phyloP scores from a whole-genome alignment of 2,888 invertebrate genomes.

The Blastobasis lacticolella region DNA sequence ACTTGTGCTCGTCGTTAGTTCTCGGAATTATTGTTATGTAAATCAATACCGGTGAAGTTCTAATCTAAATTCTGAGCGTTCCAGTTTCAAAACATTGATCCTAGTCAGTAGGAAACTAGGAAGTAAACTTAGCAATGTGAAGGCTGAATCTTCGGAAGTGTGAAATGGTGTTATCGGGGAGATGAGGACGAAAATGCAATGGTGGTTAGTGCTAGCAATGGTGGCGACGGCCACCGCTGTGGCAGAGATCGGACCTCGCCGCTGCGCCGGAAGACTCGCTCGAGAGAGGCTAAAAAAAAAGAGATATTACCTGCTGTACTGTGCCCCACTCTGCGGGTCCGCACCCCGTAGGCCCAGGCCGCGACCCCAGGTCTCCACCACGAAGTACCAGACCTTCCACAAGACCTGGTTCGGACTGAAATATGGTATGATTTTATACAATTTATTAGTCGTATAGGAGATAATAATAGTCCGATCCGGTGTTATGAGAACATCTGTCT shows the following conservation, averaged over 20 bases:
- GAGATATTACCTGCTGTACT: conserved; percentile 55
- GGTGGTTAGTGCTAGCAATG: conserved; percentile 25
- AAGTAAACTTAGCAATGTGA: too few relatives aligned
- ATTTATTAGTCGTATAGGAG: too few relatives aligned
- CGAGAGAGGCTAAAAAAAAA: conserved; percentile 61
- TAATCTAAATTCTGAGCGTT: too few relatives aligned
- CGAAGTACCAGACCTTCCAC: conserved; percentile 59
- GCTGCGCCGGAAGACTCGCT: conserved; percentile 58
- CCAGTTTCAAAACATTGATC: too few relatives aligned
- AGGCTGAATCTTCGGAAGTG: too few relatives aligned
- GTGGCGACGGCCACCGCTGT: conserved; percentile 24
- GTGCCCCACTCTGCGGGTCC: conserved; percentile 42
- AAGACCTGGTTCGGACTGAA: conserved; percentile 62
- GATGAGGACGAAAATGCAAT: conserved; percentile 31
- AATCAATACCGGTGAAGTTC: too few relatives aligned
- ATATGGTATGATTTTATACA: conserved; percentile 40
- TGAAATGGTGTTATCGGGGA: neutral
- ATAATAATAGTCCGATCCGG: too few relatives aligned
- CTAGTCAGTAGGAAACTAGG: too few relatives aligned
- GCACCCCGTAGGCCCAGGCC: conserved; percentile 30
- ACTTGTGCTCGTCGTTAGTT: neutral
- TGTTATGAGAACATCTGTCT: too few relatives aligned
- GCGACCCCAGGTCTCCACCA: conserved; percentile 32
- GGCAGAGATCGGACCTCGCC: conserved; percentile 29
- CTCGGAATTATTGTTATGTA: too few relatives aligned